phyloP scores from a whole-genome alignment of 2,113 vertebrate genomes.

The Parus major region DNA sequence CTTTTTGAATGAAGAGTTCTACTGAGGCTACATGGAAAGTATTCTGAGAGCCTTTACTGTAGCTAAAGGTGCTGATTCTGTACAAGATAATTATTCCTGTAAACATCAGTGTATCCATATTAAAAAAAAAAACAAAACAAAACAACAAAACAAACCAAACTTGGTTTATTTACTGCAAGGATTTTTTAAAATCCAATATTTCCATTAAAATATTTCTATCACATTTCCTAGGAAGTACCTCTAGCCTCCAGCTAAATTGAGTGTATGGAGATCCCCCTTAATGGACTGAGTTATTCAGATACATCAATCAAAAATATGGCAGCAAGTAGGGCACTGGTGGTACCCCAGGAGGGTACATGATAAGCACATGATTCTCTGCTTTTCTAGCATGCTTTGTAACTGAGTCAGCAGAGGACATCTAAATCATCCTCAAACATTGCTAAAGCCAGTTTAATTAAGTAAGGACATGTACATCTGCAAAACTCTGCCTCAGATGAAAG shows the following conservation, averaged over 20 bases:
- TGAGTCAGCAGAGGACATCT: not conserved
- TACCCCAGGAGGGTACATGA: rapidly evolving
- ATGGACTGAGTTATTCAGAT: not conserved
- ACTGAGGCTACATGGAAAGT: not conserved
- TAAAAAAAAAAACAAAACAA: not conserved
- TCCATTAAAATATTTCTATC: not conserved
- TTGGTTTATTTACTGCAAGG: not conserved
- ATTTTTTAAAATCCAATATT: not conserved
- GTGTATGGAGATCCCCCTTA: not conserved
- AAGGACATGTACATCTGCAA: not conserved
- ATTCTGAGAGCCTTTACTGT: not conserved
- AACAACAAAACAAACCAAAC: not conserved
- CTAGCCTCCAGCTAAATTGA: not conserved
- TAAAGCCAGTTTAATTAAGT: not conserved
- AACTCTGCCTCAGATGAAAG: not conserved
- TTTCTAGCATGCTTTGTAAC: not conserved
- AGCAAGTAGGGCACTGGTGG: not conserved
- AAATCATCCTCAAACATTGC: not conserved
- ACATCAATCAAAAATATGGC: not conserved
- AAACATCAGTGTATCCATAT: not conserved
- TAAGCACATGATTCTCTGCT: not conserved
- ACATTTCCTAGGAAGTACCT: not conserved
- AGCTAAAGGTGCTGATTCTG: not conserved
- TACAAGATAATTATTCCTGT: not conserved
- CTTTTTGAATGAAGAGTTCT: not conserved